Percentiles rank a stretch among this genome's conserved stretches.
Conservation (phyloP, 2,888 invertebrate genomes). For the Cryptus viduatorius region DNA sequence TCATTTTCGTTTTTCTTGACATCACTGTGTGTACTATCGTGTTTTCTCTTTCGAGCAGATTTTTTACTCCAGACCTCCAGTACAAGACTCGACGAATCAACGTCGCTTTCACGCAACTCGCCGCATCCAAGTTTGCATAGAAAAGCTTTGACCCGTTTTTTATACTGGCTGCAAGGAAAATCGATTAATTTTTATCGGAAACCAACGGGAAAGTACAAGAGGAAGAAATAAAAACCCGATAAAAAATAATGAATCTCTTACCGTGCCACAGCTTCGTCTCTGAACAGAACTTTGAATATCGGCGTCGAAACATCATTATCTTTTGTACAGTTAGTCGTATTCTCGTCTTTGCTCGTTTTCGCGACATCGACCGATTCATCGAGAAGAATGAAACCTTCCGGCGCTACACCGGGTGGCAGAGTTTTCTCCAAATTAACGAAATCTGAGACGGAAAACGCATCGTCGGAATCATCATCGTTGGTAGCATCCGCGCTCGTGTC, state of each 20-base stretch:
- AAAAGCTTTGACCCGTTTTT: conserved; percentile 74
- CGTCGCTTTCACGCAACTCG: conserved; percentile 67
- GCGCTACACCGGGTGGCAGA: conserved; percentile 74
- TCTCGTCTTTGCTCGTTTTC: conserved; percentile 16
- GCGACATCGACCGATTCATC: conserved; percentile 69
- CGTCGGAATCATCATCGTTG: conserved; percentile 58
- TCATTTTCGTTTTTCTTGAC: conserved; percentile 49
- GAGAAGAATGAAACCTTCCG: conserved; percentile 72
- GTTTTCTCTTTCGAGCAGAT: conserved; percentile 54
- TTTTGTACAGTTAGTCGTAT: conserved; percentile 34
- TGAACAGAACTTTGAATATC: conserved; percentile 80
- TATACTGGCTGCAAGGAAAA: conserved; percentile 73
- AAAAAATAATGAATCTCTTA: conserved; percentile 68
- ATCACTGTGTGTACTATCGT: conserved; percentile 64
- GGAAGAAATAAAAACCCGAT: conserved; percentile 33
- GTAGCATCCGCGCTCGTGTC: conserved; percentile 71
- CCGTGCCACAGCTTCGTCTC: conserved; percentile 77
- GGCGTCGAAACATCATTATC: conserved; percentile 69
- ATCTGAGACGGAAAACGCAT: conserved; percentile 56
- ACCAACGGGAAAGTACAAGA: background rate
- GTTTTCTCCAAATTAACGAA: conserved; percentile 64
- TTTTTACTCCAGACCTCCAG: conserved; percentile 80
- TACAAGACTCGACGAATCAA: conserved; percentile 73
- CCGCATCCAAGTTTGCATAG: conserved; percentile 69
- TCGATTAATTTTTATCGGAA: background rate